Evolutionary conservation across 2,888 invertebrate genomes (phyloP), one percentile per base, ranked within the genome.

Genomic region (Erannis defoliaria): DNA sequence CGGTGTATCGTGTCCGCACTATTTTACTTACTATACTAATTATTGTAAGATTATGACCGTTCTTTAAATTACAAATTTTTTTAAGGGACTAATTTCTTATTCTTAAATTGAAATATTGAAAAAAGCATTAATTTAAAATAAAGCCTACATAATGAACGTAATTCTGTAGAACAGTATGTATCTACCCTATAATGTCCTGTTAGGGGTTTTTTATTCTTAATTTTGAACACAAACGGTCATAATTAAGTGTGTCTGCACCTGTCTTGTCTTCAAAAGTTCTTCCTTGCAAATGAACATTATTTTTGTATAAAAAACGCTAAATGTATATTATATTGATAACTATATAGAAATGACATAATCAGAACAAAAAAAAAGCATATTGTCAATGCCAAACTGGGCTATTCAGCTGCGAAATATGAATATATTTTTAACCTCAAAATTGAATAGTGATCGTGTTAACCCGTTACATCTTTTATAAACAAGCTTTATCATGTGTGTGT

Each of bases 1-100:
- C 60, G 64, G 53, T 74, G 71, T 81, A 66, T 74, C 71, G 78
- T 81, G 77, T 72, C 79, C 78, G 76, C 80, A 81, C 75, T 67
- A 51, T 60, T 40, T 64, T 63, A 60, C 62, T 55, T 63, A 62
- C 14, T 48, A 9, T 26, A n/a, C n/a, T n/a, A n/a, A n/a, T n/a
- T n/a, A 26, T 57, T 50, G 10, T 55, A 53, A 46, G 62, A 66
- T 67, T 64, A 55, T 72, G 66, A 10, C 62, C 64, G 64, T 35
- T 46, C 26, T 60, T 55, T 29, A n/a, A n/a, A n/a, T n/a, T n/a
- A n/a, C n/a, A n/a, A n/a, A n/a, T n/a, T n/a, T n/a, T n/a, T n/a
- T n/a, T n/a, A n/a, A n/a, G n/a, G n/a, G n/a, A n/a, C n/a, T n/a
- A n/a, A n/a, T n/a, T n/a, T n/a, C n/a, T n/a, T n/a, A n/a, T n/a